Evolutionary conservation across 2,888 invertebrate species (phyloP).

Genomic region (Rosalia funebris): DNA sequence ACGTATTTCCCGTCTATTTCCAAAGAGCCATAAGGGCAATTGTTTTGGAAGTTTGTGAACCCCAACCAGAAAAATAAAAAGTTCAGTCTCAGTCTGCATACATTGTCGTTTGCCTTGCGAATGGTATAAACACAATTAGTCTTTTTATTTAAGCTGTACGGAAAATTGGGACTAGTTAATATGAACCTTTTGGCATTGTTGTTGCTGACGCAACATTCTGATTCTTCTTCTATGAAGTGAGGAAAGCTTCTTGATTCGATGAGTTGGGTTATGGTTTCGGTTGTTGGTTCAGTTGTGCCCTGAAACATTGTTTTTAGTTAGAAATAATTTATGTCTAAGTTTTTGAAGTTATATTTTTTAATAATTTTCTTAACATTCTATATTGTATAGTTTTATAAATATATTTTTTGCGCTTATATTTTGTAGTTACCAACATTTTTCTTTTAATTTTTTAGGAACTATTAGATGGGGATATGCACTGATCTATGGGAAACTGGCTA

Average conservation of each 20-base stretch:
- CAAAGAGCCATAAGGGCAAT: constrained; percentile 66
- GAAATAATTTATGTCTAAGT: too few species aligned
- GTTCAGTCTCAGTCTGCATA: constrained; percentile 67
- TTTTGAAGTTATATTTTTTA: too few species aligned
- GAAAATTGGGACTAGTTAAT: constrained; percentile 70
- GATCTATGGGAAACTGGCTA: too few species aligned
- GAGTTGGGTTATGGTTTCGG: constrained; percentile 27
- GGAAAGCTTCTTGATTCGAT: constrained; percentile 12
- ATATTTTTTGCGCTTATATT: too few species aligned
- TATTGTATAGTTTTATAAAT: too few species aligned
- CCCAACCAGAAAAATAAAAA: constrained; percentile 69
- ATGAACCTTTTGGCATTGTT: constrained; percentile 65
- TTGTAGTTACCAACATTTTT: too few species aligned
- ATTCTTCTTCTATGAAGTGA: constrained; percentile 23
- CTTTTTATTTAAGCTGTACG: constrained; percentile 59
- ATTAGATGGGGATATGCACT: too few species aligned
- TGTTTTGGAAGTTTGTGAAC: constrained; percentile 46
- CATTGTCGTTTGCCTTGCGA: constrained; percentile 62
- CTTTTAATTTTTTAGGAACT: too few species aligned
- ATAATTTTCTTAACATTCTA: too few species aligned
- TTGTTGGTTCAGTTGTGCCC: constrained; percentile 11
- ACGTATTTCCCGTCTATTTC: constrained; percentile 69
- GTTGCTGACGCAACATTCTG: constrained; percentile 60
- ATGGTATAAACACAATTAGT: constrained; percentile 67
- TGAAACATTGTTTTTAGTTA: constrained; percentile 13